Base-by-base conservation (phyloP, 2,888 invertebrate genomes). In the Drosophila melanosoma region DNA sequence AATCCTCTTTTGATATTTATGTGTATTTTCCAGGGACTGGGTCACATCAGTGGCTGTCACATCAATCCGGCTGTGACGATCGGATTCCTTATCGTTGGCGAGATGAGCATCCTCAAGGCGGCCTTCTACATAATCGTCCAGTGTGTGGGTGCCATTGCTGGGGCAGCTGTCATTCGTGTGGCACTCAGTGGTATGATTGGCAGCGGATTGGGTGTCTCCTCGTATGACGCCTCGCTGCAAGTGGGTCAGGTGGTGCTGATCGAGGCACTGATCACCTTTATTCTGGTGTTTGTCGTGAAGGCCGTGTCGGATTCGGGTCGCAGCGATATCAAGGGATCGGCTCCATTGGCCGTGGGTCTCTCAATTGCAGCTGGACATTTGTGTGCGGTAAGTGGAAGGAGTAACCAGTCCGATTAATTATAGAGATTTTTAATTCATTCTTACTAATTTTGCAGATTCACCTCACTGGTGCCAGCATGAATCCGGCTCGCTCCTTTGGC, bases 21-120 rank as follows among this genome's bases (percentile, higher is more conserved):
- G 12, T 7, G 2, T 51, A n/a, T 20, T 45, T 3, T 93, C 1
- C 94, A 97, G 97, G 94, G 95, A 57, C 94, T 98, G 79, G 97
- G 97, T 0, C 97, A 98, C 91, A 96, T 98, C 45, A 98, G 97
- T 49, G 98, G 98, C 8, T 97, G 97, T 1, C 98, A 98, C 93
- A 95, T 98, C 85, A 98, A 99, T 94, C 98, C 98, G 0, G 98
- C 98, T 0, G 97, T 99, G 42, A 98, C 98, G 0, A 93, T 95
- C 62, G 97, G 97, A 0, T 95, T 98, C 92, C 94, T 98, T 78
- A 95, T 95, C 10, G 95, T 97, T 5, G 97, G 98, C 57, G 96
- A 97, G 93, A 95, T 97, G 83, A 96, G 96, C 87, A 94, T 98
- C 35, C 93, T 98, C 54, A 96, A 97, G 91, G 96, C 96, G 0